Base-by-base conservation (phyloP, 2,888 invertebrate species). In the Bimastos eiseni region DNA sequence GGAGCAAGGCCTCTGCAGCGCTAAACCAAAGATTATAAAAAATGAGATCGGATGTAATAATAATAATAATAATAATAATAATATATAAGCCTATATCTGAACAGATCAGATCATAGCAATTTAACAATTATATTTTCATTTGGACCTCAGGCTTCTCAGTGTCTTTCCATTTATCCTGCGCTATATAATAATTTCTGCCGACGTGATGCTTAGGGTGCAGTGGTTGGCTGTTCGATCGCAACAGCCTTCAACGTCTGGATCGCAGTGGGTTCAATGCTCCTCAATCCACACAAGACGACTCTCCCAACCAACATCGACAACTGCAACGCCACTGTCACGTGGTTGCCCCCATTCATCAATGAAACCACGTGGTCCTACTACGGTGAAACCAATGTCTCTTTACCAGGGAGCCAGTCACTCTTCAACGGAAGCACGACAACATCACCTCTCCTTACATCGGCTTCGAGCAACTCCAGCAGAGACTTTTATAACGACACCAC, bases 191-290 rank as follows among this genome's bases (percentile, higher is more conserved):
- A 19, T 55, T 5, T 70, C 4, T 70, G 70, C n/a, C 1, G 30
- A 83, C 38, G 33, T 83, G 30, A 8, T 30, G 38, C 41, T 30
- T n/a, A 90, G 90, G 90, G 90, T 34, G 90, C 90, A 15, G 41
- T 90, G 15, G 83, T 41, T 34, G 90, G 90, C 11, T 90, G 90
- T 70, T 24, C 55, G 70, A 33, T 88, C 33, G 89, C 88, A 33
- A 90, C 89, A n/a, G 38, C 49, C n/a, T 36, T 90, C 36, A 90
- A 41, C 13, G 55, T 49, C 37, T 90, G 90, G 90, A 83, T 90
- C 88, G 89, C 89, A 8, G 38, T 90, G 19, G 90, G 90, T 21
- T 89, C 90, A 21, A 38, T 90, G 19, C 33, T 90, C 30, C 70
- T 83, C 89, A 89, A 70, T 24, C 90, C 86, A 30, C 86, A 90